Evolutionary conservation across 2,113 vertebrate species (phyloP).

Genomic region (Smithornis capensis): DNA sequence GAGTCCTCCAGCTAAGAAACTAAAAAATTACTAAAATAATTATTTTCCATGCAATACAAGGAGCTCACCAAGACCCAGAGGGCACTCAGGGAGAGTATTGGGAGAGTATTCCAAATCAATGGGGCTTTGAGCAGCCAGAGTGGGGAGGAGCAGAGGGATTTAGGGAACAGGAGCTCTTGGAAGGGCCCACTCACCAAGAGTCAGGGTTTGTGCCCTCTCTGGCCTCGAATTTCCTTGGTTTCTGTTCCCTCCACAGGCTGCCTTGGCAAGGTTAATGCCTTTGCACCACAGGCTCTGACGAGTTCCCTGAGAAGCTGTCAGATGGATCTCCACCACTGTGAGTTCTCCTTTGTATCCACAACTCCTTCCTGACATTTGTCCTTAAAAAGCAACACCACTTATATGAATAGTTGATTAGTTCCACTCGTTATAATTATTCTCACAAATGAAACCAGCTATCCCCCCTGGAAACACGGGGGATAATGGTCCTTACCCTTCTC

Average conservation of each 20-base stretch:
- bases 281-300: not conserved
- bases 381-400: conserved; percentile 38
- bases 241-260: not conserved
- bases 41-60: fast-evolving
- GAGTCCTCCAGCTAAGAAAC: not conserved
- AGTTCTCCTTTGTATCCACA: not conserved
- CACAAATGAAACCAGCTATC: conserved; percentile 22
- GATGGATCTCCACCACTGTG: not conserved
- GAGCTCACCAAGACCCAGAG: not conserved
- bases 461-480: not conserved
- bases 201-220: not conserved
- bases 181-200: not conserved
- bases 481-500: conserved; percentile 30
- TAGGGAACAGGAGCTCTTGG: not conserved
- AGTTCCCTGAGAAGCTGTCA: conserved; percentile 5
- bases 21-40: fast-evolving
- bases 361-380: not conserved
- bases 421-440: conserved; percentile 38
- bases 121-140: not conserved
- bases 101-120: not conserved
- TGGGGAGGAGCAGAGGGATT: fast-evolving
- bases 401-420: conserved; percentile 29
- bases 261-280: conserved; percentile 3
- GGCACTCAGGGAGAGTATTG: not conserved
- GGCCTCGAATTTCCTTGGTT: not conserved